Evolutionary conservation across 2,113 vertebrate species (phyloP), one percentile per base, ranked within the genome.

Genomic region (Monarcha castaneiventris): DNA sequence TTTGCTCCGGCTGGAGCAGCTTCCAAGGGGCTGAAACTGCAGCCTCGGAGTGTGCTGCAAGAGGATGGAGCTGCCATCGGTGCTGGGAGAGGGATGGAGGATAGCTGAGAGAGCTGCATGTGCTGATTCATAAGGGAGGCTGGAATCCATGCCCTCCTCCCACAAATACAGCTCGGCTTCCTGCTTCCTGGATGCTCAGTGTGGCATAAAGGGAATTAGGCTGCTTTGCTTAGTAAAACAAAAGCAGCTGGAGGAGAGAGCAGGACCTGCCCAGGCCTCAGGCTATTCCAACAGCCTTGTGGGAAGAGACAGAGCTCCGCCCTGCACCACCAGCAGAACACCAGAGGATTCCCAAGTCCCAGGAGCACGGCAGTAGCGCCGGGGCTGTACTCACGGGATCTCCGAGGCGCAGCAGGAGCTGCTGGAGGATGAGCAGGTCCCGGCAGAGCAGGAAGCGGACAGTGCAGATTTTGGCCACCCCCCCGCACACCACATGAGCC

Each of bases 341-440:
- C 26, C 29, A 17, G 20, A 17, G 55, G 46, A 44, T 6, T 62
- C 58, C 2, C 5, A 23, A n/a, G 68, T 21, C 46, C 46, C 46
- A 54, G 89, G 49, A 29, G 26, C 3, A 0, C 0, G 6, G 71
- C 56, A 5, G 21, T 7, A 59, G 64, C 55, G 79, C 29, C 13
- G 1, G 72, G 48, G 44, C 55, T 22, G 58, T 64, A 97, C 98
- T 98, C 96, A 99, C 99, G 3, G 98, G 97, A 90, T 99, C 98
- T 48, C 98, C 98, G 0, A 99, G 97, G 30, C 98, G 97, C 86
- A 99, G 97, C 87, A 99, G 96, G 1, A 99, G 98, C 78, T 99
- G 99, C 88, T 99, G 98, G 71, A 99, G 98, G 91, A 99, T 98
- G 71, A 99, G 95, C 81, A 99, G 97, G 97, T 99, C 99, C 83